A percentile compares a stretch with the other conserved stretches of the same genome.
These are phyloP conservation scores for Synergus itoensis DNA, from an alignment of 2,888 invertebrate genomes.

Conservation along the genomic window DNA sequence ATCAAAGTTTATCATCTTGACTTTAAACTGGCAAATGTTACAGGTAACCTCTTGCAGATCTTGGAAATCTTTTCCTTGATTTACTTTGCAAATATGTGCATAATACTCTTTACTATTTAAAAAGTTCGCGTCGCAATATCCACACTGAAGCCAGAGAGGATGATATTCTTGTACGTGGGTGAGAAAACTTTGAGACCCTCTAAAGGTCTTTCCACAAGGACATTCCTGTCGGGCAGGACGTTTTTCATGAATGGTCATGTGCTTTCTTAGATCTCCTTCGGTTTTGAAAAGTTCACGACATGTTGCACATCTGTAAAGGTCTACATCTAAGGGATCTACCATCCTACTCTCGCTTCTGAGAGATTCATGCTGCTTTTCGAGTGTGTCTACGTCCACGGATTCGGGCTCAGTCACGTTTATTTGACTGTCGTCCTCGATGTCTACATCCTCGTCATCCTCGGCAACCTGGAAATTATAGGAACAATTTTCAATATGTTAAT, in stretches of 20 bases:
- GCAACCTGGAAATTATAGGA: conserved; percentile 52
- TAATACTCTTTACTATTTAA: conserved; percentile 51
- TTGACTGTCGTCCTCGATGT: conserved; percentile 63
- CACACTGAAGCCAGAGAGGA: conserved; percentile 59
- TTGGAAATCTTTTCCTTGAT: conserved; percentile 45
- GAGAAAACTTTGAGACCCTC: conserved; percentile 21
- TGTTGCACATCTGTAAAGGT: conserved; percentile 47
- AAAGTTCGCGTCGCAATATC: conserved; percentile 63
- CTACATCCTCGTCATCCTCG: conserved; percentile 67
- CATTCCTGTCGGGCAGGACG: conserved; percentile 47
- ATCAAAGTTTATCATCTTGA: conserved; percentile 58
- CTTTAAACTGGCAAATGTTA: neutral
- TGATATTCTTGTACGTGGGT: conserved; percentile 57
- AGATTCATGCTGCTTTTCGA: neutral
- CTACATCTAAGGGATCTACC: conserved; percentile 6
- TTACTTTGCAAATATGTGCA: conserved; percentile 60
- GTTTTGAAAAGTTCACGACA: conserved; percentile 47
- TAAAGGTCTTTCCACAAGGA: conserved; percentile 61
- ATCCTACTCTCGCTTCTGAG: neutral
- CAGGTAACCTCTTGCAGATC: conserved; percentile 43
- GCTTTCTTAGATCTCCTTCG: conserved; percentile 48
- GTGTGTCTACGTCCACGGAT: conserved; percentile 5
- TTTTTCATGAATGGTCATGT: conserved; percentile 51
- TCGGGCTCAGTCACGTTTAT: conserved; percentile 13
- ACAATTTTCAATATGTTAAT: neutral